Conservation (phyloP, 2,888 invertebrate genomes). For the Itoplectis maculator region DNA sequence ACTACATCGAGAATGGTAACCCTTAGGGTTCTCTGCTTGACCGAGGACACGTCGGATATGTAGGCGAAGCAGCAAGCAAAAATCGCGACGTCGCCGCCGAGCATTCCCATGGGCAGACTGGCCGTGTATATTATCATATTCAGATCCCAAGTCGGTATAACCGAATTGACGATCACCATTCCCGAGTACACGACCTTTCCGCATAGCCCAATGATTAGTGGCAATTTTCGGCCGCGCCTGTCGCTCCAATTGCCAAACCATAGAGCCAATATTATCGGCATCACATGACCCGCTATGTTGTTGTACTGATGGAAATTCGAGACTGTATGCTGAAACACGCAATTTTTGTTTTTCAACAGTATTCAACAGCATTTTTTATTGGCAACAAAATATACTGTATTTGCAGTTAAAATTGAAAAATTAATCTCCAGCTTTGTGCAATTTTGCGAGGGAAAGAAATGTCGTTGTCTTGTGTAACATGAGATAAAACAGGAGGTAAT, state of each 20-base stretch:
- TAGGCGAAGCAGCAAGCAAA: constrained; percentile 93
- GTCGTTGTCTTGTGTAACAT: neutral
- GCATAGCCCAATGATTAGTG: constrained; percentile 89
- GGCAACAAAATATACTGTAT: too few species aligned
- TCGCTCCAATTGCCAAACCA: constrained; percentile 94
- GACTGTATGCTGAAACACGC: constrained; percentile 87
- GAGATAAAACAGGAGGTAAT: neutral
- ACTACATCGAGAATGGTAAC: constrained; percentile 93
- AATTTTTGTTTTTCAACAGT: neutral
- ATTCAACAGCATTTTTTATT: neutral
- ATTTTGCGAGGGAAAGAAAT: neutral
- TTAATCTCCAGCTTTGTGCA: too few species aligned
- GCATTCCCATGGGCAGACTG: constrained; percentile 90
- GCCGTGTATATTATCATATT: constrained; percentile 91
- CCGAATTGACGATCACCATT: constrained; percentile 90
- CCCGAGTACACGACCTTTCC: constrained; percentile 91
- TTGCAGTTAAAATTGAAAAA: too few species aligned
- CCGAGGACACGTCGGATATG: constrained; percentile 91
- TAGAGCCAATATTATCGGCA: constrained; percentile 91
- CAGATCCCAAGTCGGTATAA: constrained; percentile 89
- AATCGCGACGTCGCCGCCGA: constrained; percentile 92
- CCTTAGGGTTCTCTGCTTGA: constrained; percentile 90
- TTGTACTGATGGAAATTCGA: constrained; percentile 92
- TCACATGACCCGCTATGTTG: constrained; percentile 89
- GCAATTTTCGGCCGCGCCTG: constrained; percentile 90